A percentile compares a stretch with the other conserved stretches of the same genome.
Conservation (phyloP, 2,113 vertebrate species). For the Alexandromys fortis region DNA sequence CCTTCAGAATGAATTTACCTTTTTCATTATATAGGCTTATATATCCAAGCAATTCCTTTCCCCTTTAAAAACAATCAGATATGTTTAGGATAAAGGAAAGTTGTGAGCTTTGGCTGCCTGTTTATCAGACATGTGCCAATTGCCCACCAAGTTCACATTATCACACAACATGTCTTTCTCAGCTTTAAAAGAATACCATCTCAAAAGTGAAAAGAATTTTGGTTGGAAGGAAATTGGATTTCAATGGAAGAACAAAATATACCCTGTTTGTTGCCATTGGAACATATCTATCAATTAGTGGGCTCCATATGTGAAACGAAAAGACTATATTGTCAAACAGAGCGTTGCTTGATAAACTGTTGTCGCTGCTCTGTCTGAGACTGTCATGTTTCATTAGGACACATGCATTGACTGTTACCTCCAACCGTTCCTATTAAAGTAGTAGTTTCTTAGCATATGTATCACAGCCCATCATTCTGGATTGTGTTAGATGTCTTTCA, state of each 20-base stretch:
- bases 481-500: slow-evolving; percentile 87
- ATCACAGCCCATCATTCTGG: slow-evolving; percentile 80
- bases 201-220: slow-evolving; percentile 32
- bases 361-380: slow-evolving; percentile 37
- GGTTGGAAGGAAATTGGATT: neutral
- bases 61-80: neutral
- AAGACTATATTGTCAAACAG: neutral
- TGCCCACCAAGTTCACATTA: neutral
- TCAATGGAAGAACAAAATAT: slow-evolving; percentile 44
- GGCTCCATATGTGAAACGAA: slow-evolving; percentile 25
- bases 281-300: neutral
- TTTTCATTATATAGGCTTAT: slow-evolving; percentile 22
- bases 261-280: neutral
- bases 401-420: slow-evolving; percentile 70
- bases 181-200: slow-evolving; percentile 35
- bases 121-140: slow-evolving; percentile 6
- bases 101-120: slow-evolving; percentile 2
- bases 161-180: slow-evolving; percentile 46
- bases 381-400: slow-evolving; percentile 68
- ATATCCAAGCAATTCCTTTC: slow-evolving; percentile 30
- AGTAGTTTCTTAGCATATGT: slow-evolving; percentile 79
- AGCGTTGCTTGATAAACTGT: slow-evolving; percentile 17
- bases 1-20: slow-evolving; percentile 14
- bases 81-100: neutral
- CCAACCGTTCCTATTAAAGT: slow-evolving; percentile 75